Conservation (phyloP, 2,888 invertebrate species). For the Morinoia aosen region DNA sequence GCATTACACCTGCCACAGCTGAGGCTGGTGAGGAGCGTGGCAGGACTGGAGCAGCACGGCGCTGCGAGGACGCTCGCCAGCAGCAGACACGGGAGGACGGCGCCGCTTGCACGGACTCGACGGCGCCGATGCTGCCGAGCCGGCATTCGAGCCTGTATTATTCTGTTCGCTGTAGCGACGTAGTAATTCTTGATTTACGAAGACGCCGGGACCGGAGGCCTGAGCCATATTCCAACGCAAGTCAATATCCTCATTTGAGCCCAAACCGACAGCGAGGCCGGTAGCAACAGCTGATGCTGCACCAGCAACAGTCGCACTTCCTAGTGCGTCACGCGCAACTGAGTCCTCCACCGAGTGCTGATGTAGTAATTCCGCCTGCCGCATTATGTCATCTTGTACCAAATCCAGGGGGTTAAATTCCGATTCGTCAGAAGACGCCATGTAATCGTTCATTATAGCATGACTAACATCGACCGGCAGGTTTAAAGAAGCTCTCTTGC, state of each 20-base stretch:
- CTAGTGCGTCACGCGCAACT: background rate
- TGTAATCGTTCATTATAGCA: background rate
- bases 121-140: background rate
- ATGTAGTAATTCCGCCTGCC: background rate
- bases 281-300: constrained; percentile 24
- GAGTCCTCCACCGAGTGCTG: background rate
- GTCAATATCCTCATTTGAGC: background rate
- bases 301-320: background rate
- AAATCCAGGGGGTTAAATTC: background rate
- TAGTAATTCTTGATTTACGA: background rate
- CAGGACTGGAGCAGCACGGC: background rate
- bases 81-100: background rate
- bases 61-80: constrained; percentile 8
- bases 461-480: constrained; percentile 2
- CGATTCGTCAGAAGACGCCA: background rate
- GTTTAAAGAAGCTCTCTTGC: constrained; percentile 13
- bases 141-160: background rate
- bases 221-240: background rate
- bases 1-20: background rate
- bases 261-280: constrained; percentile 21
- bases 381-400: background rate
- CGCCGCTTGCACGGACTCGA: background rate
- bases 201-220: background rate
- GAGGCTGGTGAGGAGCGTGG: background rate
- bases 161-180: background rate